Evolutionary conservation across 2,113 vertebrate genomes (phyloP).

Genomic region (Phrynocephalus versicolor): DNA sequence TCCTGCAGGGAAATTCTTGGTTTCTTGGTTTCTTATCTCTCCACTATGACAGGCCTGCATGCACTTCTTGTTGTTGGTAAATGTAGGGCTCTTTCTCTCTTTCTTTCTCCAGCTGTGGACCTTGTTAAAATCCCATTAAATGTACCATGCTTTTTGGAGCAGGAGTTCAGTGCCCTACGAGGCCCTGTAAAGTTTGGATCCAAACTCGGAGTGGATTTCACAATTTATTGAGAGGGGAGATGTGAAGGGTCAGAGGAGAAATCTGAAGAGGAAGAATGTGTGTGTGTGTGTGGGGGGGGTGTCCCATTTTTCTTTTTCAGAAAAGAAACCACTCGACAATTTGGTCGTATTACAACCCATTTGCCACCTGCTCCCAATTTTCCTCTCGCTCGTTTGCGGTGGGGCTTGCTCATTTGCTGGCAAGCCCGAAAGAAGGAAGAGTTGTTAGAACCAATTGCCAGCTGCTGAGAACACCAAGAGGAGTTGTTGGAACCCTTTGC

Average conservation of each 20-base stretch:
- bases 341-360: conserved; percentile 58
- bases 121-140: conserved; percentile 8
- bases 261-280: not conserved
- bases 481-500: conserved; percentile 17
- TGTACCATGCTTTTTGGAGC: conserved; percentile 1
- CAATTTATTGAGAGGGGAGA: not conserved
- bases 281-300: conserved; percentile 4
- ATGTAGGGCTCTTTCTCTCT: not conserved
- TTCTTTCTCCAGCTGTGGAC: not conserved
- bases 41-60: not conserved
- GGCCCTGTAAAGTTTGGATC: too few species aligned
- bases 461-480: conserved; percentile 25
- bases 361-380: conserved; percentile 70
- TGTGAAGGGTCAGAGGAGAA: not conserved
- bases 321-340: conserved; percentile 19
- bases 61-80: not conserved
- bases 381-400: conserved; percentile 32
- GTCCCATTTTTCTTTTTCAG: not conserved
- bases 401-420: conserved; percentile 24
- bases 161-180: too few species aligned
- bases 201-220: too few species aligned
- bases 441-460: not conserved
- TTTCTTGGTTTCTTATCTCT: too few species aligned
- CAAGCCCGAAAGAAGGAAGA: conserved; percentile 28
- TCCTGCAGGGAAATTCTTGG: too few species aligned